A percentile compares a stretch with the other conserved stretches of the same genome.
These are phyloP conservation scores for Myotis pilosus DNA, from an alignment of 2,797 vertebrate genomes.

Conservation along the genomic window DNA sequence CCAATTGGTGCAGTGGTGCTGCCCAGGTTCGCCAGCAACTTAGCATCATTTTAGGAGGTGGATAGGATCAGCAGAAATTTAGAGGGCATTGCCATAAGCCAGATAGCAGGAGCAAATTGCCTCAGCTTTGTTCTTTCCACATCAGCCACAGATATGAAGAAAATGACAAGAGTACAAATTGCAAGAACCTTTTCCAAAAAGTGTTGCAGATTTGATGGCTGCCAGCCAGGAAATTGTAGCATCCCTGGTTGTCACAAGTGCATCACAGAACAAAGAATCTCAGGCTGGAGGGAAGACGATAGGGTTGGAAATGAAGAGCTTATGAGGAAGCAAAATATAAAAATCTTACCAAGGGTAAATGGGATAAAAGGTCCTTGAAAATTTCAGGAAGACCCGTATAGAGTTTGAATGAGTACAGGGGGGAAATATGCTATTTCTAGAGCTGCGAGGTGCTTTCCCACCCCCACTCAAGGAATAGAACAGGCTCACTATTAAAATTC, in stretches of 20 bases:
- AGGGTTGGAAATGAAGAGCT: constrained; percentile 42
- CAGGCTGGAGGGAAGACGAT: constrained; percentile 46
- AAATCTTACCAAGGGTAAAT: constrained; percentile 57
- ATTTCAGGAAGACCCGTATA: constrained; percentile 5
- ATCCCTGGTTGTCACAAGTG: constrained; percentile 52
- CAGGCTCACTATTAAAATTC: constrained; percentile 12
- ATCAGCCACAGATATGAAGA: constrained; percentile 66
- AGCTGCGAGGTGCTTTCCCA: background rate
- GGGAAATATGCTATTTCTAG: background rate
- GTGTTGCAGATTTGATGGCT: constrained; percentile 61
- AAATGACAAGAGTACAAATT: constrained; percentile 65
- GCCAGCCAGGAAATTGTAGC: constrained; percentile 59
- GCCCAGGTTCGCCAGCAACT: background rate
- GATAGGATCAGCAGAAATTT: background rate
- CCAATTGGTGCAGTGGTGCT: background rate
- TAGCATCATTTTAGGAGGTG: background rate
- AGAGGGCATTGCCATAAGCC: background rate
- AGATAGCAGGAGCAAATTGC: constrained; percentile 53
- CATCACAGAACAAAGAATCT: constrained; percentile 61
- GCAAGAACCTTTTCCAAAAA: constrained; percentile 61
- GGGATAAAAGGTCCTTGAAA: constrained; percentile 43
- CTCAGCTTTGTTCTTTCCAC: constrained; percentile 57
- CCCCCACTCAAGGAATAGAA: background rate
- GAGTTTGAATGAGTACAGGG: background rate
- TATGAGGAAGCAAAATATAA: constrained; percentile 60